These are phyloP conservation scores for Noturus placidus DNA, from an alignment of 2,113 vertebrate species.

Conservation along the genomic window DNA sequence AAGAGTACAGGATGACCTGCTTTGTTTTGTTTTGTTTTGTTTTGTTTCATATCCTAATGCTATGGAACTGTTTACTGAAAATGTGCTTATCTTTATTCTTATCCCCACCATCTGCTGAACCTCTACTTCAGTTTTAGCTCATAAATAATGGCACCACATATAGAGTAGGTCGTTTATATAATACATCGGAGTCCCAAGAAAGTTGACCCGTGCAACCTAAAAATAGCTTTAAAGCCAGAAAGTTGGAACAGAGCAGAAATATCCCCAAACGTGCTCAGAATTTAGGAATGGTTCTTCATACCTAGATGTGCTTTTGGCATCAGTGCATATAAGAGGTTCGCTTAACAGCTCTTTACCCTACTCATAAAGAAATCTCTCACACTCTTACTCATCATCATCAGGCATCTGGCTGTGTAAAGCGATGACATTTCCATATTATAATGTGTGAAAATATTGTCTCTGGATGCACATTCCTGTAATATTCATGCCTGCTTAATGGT, in stretches of 20 bases:
- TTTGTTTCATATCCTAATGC: neutral
- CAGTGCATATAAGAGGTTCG: no score
- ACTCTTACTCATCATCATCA: neutral
- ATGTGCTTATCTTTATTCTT: conserved; percentile 18
- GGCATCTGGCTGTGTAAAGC: neutral
- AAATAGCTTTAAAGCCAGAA: neutral
- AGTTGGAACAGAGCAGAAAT: neutral
- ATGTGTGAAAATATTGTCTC: neutral
- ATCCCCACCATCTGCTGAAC: conserved; percentile 27
- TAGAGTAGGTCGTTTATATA: neutral
- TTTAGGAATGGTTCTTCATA: neutral
- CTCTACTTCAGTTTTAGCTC: neutral
- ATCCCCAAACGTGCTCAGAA: neutral
- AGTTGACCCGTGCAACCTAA: neutral
- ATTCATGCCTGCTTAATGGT: neutral
- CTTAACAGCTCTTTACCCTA: neutral
- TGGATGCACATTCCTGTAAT: neutral
- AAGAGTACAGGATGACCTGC: neutral
- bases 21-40: neutral
- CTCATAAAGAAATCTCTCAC: neutral
- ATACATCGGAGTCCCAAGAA: conserved; percentile 14
- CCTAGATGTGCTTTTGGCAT: neutral
- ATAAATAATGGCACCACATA: conserved; percentile 20
- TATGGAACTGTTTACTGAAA: neutral
- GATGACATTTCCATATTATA: neutral